Evolutionary conservation across 2,113 vertebrate species (phyloP).

Genomic region (Daubentonia madagascariensis): DNA sequence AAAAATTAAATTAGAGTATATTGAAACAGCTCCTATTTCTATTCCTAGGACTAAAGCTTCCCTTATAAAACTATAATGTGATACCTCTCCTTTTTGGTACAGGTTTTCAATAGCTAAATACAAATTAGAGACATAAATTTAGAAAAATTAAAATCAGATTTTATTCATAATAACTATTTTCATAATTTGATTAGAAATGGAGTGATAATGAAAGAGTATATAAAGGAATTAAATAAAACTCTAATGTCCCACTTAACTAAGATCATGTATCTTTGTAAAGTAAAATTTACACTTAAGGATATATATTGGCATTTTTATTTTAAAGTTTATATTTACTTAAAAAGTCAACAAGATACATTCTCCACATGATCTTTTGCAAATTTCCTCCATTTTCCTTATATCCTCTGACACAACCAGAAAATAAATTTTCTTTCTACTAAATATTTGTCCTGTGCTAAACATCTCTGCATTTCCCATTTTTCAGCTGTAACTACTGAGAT

Average conservation of each 20-base stretch:
- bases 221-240: background rate
- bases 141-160: background rate
- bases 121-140: background rate
- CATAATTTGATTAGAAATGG: background rate
- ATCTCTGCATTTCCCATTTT: background rate
- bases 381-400: background rate
- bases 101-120: background rate
- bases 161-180: background rate
- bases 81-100: background rate
- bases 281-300: background rate
- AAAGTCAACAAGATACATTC: background rate
- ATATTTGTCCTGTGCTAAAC: background rate
- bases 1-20: conserved; percentile 10
- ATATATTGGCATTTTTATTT: background rate
- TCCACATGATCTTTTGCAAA: background rate
- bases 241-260: background rate
- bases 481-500: background rate
- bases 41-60: background rate
- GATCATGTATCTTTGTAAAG: background rate
- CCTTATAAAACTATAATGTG: background rate
- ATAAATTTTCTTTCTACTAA: background rate
- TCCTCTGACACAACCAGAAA: background rate
- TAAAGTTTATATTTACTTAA: conserved; percentile 30
- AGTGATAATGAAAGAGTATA: background rate
- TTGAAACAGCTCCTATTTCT: background rate